A percentile compares a stretch with the other conserved stretches of the same genome.
These are phyloP conservation scores for Oryzias sinensis DNA, from an alignment of 2,797 vertebrate species.

Conservation along the genomic window DNA sequence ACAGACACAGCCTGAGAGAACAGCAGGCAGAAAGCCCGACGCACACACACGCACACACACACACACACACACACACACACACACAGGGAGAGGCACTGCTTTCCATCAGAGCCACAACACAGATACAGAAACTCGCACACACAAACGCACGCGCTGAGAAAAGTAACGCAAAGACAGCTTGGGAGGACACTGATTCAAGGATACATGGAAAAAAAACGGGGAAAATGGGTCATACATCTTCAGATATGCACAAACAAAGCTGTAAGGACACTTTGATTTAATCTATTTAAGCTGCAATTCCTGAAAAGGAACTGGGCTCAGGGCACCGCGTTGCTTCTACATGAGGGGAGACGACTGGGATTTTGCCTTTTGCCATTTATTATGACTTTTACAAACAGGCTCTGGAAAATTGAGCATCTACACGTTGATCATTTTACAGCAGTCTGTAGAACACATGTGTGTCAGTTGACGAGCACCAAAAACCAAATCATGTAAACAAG, in stretches of 20 bases:
- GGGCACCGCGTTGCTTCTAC: slow-evolving; percentile 52
- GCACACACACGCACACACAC: slow-evolving; percentile 10
- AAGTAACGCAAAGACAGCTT: slow-evolving; percentile 8
- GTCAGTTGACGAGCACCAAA: too few relatives aligned
- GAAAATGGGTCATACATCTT: slow-evolving; percentile 21
- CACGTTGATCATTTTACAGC: too few relatives aligned
- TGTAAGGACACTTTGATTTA: slow-evolving; percentile 57
- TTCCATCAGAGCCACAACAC: slow-evolving; percentile 33
- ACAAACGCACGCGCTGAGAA: slow-evolving; percentile 4
- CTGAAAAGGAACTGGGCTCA: slow-evolving; percentile 53
- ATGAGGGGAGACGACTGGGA: slow-evolving; percentile 45
- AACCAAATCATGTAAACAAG: too few relatives aligned
- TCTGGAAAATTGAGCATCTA: too few relatives aligned
- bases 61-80: not conserved
- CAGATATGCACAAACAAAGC: slow-evolving; percentile 32
- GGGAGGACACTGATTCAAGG: slow-evolving; percentile 29
- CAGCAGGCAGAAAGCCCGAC: slow-evolving; percentile 46
- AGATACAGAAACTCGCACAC: slow-evolving; percentile 2
- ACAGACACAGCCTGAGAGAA: slow-evolving; percentile 42
- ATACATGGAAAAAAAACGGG: slow-evolving; percentile 9
- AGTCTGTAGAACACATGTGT: too few relatives aligned
- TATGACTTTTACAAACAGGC: not conserved
- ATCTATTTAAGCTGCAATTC: slow-evolving; percentile 64
- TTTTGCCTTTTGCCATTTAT: slow-evolving; percentile 7
- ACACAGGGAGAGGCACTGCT: slow-evolving; percentile 3